Percentiles rank a stretch among this genome's conserved stretches.
Conservation (phyloP, 2,888 invertebrate genomes). For the Conomelus anceps region DNA sequence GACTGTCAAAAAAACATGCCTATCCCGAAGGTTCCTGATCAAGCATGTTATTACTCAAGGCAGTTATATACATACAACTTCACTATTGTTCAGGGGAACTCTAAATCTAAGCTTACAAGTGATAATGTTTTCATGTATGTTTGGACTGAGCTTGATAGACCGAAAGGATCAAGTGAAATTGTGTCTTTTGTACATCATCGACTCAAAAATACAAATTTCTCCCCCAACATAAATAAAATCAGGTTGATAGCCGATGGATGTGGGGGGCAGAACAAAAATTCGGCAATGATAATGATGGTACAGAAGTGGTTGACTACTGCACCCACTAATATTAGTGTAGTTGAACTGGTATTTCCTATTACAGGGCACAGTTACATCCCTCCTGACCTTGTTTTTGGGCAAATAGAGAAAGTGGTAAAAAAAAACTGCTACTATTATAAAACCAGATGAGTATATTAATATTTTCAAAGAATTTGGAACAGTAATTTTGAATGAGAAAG, state of each 20-base stretch:
- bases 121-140: constrained; percentile 34
- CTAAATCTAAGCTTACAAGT: constrained; percentile 32
- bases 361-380: too few species aligned
- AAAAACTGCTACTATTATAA: too few species aligned
- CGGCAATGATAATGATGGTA: constrained; percentile 11
- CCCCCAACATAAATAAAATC: background rate
- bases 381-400: too few species aligned
- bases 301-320: too few species aligned
- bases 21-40: constrained; percentile 38
- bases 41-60: constrained; percentile 37
- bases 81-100: constrained; percentile 36
- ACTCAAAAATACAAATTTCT: constrained; percentile 20
- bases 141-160: constrained; percentile 37
- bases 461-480: too few species aligned
- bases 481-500: too few species aligned
- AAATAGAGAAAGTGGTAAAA: too few species aligned
- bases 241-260: constrained; percentile 20
- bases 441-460: too few species aligned
- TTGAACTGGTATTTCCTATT: too few species aligned
- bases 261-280: constrained; percentile 21
- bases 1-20: constrained; percentile 37
- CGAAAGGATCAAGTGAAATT: constrained; percentile 38
- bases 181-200: constrained; percentile 34
- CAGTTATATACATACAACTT: constrained; percentile 39
- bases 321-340: too few species aligned